These are phyloP conservation scores for Caenorhabditis sp. DNA, from an alignment of 2,888 invertebrate species.

Conservation along the genomic window DNA sequence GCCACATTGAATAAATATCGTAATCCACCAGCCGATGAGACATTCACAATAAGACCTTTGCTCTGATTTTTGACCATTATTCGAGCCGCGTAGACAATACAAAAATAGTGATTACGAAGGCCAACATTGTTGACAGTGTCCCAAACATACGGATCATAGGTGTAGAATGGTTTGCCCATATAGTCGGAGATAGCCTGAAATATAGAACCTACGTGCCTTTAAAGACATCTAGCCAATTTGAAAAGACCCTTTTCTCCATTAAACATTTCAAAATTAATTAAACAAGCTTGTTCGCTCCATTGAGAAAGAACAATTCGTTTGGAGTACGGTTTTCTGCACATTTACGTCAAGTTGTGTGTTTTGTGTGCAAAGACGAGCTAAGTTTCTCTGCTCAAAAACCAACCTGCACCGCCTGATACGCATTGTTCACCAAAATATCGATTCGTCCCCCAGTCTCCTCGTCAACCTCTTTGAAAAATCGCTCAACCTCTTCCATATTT, in stretches of 20 bases:
- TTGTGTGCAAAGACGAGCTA: too few relatives aligned
- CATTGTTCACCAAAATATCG: slow-evolving; percentile 54
- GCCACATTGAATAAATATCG: slow-evolving; percentile 73
- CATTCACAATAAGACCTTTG: slow-evolving; percentile 73
- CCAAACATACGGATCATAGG: slow-evolving; percentile 71
- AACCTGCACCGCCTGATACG: slow-evolving; percentile 43
- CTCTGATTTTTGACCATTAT: slow-evolving; percentile 61
- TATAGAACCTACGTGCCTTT: background rate
- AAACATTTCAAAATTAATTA: too few relatives aligned
- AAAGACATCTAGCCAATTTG: too few relatives aligned
- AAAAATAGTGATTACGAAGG: slow-evolving; percentile 72
- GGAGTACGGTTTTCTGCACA: too few relatives aligned
- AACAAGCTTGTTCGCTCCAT: too few relatives aligned
- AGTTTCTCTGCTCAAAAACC: too few relatives aligned
- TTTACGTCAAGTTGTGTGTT: too few relatives aligned
- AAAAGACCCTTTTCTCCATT: too few relatives aligned
- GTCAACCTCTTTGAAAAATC: slow-evolving; percentile 25
- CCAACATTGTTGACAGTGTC: slow-evolving; percentile 67
- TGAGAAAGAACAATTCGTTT: too few relatives aligned
- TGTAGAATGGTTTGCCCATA: slow-evolving; percentile 71
- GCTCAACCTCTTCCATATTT: slow-evolving; percentile 37
- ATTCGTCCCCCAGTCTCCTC: slow-evolving; percentile 16
- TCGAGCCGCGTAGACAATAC: slow-evolving; percentile 72
- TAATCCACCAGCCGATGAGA: slow-evolving; percentile 73
- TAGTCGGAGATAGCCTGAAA: slow-evolving; percentile 52